phyloP scores from a whole-genome alignment of 2,113 vertebrate genomes.

The Poeciliopsis occidentalis region DNA sequence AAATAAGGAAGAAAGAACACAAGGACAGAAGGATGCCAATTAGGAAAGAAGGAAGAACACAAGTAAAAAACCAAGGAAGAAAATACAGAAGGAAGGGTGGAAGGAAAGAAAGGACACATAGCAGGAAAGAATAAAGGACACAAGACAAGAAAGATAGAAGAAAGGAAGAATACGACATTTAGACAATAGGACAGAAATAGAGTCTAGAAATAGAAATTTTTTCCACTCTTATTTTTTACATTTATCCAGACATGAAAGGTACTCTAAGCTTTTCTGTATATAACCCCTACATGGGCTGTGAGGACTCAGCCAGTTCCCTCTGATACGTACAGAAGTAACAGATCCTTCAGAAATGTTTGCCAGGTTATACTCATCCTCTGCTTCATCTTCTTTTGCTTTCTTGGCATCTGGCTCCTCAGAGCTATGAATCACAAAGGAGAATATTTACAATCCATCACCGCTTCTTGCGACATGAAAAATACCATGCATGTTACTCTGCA shows the following conservation, averaged over 20 bases:
- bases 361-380: constrained; percentile 82
- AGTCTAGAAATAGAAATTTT: not conserved
- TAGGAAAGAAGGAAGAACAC: too few relatives aligned
- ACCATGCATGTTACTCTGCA: not conserved
- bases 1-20: too few relatives aligned
- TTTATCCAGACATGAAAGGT: not conserved
- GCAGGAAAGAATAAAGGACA: too few relatives aligned
- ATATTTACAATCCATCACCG: not conserved
- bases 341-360: constrained; percentile 84
- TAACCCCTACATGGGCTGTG: not conserved
- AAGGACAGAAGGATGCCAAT: too few relatives aligned
- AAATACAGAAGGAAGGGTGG: too few relatives aligned
- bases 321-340: constrained; percentile 85
- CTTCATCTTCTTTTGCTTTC: constrained; percentile 80
- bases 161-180: too few relatives aligned
- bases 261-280: not conserved
- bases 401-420: constrained; percentile 80
- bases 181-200: too few relatives aligned
- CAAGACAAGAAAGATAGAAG: too few relatives aligned
- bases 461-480: not conserved
- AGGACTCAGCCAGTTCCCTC: not conserved
- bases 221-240: not conserved
- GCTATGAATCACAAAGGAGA: constrained; percentile 48
- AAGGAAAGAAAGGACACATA: too few relatives aligned
- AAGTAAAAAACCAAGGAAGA: too few relatives aligned